phyloP scores from a whole-genome alignment of 2,113 vertebrate species.

The Eublepharis macularius region DNA sequence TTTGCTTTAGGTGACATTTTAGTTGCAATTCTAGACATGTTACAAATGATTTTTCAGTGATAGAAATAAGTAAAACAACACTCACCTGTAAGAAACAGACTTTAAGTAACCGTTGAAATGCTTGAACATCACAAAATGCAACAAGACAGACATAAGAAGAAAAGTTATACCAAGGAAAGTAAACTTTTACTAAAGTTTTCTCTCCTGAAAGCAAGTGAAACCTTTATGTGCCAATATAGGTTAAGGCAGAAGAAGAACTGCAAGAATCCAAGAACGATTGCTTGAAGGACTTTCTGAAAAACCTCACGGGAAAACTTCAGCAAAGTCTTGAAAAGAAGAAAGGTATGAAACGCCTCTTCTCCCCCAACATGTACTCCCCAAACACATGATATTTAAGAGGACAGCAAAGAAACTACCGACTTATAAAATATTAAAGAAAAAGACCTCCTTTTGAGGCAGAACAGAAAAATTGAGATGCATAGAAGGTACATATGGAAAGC shows the following conservation, averaged over 20 bases:
- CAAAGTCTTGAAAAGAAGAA: neutral
- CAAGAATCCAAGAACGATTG: conserved; percentile 12
- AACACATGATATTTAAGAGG: conserved; percentile 39
- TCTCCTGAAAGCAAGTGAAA: neutral
- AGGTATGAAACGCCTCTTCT: neutral
- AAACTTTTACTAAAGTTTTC: conserved; percentile 32
- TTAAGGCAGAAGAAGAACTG: conserved; percentile 26
- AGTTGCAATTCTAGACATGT: neutral
- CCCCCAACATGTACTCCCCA: neutral
- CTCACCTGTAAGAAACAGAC: neutral
- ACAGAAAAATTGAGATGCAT: conserved; percentile 17
- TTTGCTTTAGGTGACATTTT: neutral
- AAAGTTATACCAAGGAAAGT: neutral
- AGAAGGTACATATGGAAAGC: neutral
- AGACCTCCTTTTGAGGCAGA: conserved; percentile 26
- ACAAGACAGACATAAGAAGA: neutral
- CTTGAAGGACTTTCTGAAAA: conserved; percentile 9
- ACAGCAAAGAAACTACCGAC: neutral
- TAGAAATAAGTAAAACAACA: neutral
- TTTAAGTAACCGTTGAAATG: neutral
- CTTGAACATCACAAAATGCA: neutral
- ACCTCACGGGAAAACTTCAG: neutral
- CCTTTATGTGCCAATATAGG: neutral
- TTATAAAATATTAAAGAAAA: conserved; percentile 14
- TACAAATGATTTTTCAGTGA: neutral